These are phyloP conservation scores for Poicephalus meyeri DNA, from an alignment of 2,113 vertebrate genomes.

Conservation along the genomic window DNA sequence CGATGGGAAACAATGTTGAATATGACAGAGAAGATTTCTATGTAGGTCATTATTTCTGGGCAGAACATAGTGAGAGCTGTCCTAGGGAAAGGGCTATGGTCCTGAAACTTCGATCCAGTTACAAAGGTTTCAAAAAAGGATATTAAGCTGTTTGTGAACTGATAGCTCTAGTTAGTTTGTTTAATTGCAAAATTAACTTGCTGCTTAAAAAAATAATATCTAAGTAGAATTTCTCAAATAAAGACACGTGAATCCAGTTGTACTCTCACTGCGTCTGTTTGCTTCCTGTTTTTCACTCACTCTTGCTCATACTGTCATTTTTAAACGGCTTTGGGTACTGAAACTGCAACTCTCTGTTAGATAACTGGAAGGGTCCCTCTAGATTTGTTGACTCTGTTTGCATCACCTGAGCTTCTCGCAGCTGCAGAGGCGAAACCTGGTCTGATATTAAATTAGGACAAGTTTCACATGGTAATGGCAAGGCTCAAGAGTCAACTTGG, in stretches of 20 bases:
- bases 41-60: background rate
- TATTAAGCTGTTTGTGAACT: background rate
- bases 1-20: background rate
- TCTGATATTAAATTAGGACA: background rate
- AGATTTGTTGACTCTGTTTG: background rate
- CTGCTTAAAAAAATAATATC: background rate
- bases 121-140: background rate
- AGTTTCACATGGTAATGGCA: background rate
- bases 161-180: background rate
- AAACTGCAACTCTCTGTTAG: background rate
- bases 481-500: background rate
- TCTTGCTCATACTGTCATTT: background rate
- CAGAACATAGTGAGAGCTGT: background rate
- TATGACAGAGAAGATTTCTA: background rate
- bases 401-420: background rate
- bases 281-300: background rate
- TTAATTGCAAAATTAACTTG: background rate
- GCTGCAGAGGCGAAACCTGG: background rate
- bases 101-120: background rate
- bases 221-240: background rate
- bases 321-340: background rate
- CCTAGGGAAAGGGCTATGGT: background rate
- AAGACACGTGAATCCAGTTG: background rate
- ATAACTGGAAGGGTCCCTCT: background rate
- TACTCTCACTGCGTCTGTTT: background rate